A percentile compares a stretch with the other conserved stretches of the same genome.
These are phyloP conservation scores for Crossocerus cetratus DNA, from an alignment of 2,888 invertebrate species.

Conservation along the genomic window DNA sequence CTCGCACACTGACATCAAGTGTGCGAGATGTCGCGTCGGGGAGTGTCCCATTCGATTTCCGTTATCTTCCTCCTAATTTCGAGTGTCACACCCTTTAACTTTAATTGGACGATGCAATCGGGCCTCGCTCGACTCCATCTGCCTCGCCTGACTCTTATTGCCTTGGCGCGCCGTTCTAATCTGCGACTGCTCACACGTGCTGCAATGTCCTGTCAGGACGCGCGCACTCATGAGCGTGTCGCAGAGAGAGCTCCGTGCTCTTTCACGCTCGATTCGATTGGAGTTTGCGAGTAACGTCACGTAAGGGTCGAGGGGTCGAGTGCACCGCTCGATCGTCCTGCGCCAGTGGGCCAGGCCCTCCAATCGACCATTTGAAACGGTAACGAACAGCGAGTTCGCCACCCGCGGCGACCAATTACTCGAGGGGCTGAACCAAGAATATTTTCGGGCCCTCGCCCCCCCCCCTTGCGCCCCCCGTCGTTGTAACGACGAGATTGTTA, in stretches of 20 bases:
- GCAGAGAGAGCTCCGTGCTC: background rate
- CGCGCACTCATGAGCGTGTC: background rate
- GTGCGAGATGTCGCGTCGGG: too few species aligned
- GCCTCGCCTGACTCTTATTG: constrained; percentile 58
- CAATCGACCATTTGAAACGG: constrained; percentile 50
- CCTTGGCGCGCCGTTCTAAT: constrained; percentile 61
- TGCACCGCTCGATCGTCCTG: too few species aligned
- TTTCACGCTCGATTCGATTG: constrained; percentile 39
- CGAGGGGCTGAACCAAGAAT: constrained; percentile 41
- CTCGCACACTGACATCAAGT: too few species aligned
- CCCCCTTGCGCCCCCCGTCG: constrained; percentile 16
- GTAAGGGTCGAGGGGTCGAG: constrained; percentile 20
- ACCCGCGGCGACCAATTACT: constrained; percentile 58
- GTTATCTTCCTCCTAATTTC: constrained; percentile 9
- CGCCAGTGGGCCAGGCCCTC: too few species aligned
- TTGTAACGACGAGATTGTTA: constrained; percentile 51
- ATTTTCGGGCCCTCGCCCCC: constrained; percentile 25
- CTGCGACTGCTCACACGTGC: constrained; percentile 59
- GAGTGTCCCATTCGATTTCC: constrained; percentile 35
- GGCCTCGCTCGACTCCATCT: constrained; percentile 12
- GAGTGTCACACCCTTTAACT: background rate
- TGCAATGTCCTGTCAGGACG: constrained; percentile 17
- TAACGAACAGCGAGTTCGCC: constrained; percentile 52
- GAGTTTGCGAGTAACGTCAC: constrained; percentile 31
- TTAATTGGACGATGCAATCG: constrained; percentile 22